Evolutionary conservation across 2,797 vertebrate genomes (phyloP), one percentile per base, ranked within the genome.

Genomic region (Cryptoprocta ferox): DNA sequence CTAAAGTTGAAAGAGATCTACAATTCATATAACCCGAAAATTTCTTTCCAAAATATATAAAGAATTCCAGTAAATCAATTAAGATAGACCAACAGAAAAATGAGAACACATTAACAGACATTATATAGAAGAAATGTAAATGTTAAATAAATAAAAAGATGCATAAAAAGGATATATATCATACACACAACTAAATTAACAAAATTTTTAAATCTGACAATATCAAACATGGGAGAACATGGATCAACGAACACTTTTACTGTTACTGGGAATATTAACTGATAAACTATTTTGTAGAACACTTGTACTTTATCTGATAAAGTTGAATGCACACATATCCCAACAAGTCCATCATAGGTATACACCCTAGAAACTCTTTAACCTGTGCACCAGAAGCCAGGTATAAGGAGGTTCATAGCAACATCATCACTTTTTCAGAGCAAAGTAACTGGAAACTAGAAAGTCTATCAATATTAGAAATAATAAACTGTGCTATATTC

Each of bases 81-180:
- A 92, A 65, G 45, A 65, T 2, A 73, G 86, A 63, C 21, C 28
- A 56, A 79, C 2, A 73, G 35, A 63, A 88, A 94, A 94, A 91
- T 84, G n/a, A 91, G 94, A 91, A 91, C 71, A 96, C 76, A 80
- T 45, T 87, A 83, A 86, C 3, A 91, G 59, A 65, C 42, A 79
- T 59, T 83, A 93, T 68, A 80, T 14, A 92, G 32, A 95, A 86
- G 18, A 81, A 65, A 96, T 42, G 65, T 48, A 89, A 90, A 5
- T 92, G 50, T 15, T 92, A 89, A 92, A 89, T 61, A 70, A 18
- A 32, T 56, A 48, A 68, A 89, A 96, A 95, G 81, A 82, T 59
- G 9, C 28, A 35, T 50, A 94, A 94, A 15, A 79, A 82, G 56
- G 32, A 32, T 28, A 68, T 85, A 79, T 13, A 79, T 28, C 35